Conservation (phyloP, 1,140 invertebrate genomes). For the Cataglyphis hispanica region DNA sequence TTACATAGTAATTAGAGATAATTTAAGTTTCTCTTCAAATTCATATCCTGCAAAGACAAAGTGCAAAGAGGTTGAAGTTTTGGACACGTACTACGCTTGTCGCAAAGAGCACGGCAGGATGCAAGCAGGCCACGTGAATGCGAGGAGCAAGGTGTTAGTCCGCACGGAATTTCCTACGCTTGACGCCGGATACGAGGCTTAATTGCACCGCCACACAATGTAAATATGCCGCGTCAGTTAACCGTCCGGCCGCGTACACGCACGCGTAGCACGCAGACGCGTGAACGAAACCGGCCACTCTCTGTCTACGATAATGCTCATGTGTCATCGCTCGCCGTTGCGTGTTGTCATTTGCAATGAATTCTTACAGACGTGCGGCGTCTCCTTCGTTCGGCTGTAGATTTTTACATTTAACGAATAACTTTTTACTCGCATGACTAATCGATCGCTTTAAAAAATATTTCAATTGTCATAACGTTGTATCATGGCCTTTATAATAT, state of each 20-base stretch:
- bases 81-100: constrained; percentile 28
- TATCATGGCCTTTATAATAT: not conserved
- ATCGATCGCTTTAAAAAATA: not conserved
- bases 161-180: constrained; percentile 83
- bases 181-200: constrained; percentile 84
- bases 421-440: not conserved
- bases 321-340: constrained; percentile 82
- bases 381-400: constrained; percentile 36
- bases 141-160: constrained; percentile 82
- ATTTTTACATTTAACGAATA: not conserved
- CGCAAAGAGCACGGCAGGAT: constrained; percentile 55
- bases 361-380: constrained; percentile 65
- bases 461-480: no score
- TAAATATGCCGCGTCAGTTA: constrained; percentile 85
- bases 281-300: constrained; percentile 78
- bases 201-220: constrained; percentile 85
- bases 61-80: constrained; percentile 43
- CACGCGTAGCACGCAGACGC: constrained; percentile 59
- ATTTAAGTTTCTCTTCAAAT: not conserved
- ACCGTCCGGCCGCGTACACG: constrained; percentile 73
- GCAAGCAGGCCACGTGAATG: constrained; percentile 76
- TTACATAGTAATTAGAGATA: not conserved
- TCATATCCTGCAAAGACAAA: constrained; percentile 3
- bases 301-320: constrained; percentile 82
- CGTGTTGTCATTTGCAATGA: constrained; percentile 76